These are phyloP conservation scores for Epizoanthus ramosus DNA, from an alignment of 92 coral and sea anemone species.

Conservation along the genomic window DNA sequence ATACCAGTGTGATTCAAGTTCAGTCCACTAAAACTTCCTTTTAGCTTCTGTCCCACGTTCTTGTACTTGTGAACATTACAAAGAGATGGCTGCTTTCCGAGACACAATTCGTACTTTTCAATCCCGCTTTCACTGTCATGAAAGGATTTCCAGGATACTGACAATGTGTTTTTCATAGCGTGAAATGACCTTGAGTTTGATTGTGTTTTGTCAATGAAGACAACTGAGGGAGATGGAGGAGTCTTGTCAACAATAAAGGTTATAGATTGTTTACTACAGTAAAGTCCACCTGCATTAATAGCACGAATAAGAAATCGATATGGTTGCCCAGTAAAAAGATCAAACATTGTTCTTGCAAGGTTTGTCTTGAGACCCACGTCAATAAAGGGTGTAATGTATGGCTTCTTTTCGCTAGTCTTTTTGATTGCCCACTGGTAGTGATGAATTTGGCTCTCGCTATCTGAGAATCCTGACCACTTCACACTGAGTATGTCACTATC, in stretches of 20 bases:
- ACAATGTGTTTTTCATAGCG: conserved; percentile 50
- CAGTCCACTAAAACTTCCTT: conserved; percentile 57
- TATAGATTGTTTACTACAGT: conserved; percentile 39
- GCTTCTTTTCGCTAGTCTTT: conserved; percentile 17
- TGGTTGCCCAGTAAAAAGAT: conserved; percentile 54
- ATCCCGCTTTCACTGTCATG: conserved; percentile 60
- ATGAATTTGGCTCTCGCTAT: conserved; percentile 61
- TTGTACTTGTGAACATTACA: conserved; percentile 63
- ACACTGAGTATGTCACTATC: conserved; percentile 51
- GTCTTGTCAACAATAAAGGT: conserved; percentile 46
- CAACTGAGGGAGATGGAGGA: conserved; percentile 60
- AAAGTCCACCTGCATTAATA: conserved; percentile 59
- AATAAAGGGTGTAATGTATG: conserved; percentile 55
- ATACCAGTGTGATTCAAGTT: conserved; percentile 54
- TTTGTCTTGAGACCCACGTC: conserved; percentile 51
- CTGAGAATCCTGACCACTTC: conserved; percentile 64
- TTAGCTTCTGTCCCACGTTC: conserved; percentile 35
- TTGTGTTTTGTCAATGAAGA: conserved; percentile 53
- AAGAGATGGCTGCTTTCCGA: conserved; percentile 54
- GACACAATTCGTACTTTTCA: conserved; percentile 68
- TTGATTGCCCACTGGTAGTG: conserved; percentile 77
- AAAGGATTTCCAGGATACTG: conserved; percentile 77
- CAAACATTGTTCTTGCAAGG: conserved; percentile 45
- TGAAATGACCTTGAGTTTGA: conserved; percentile 54
- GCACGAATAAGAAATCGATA: conserved; percentile 66